phyloP scores from a whole-genome alignment of 2,797 vertebrate genomes.

The Aulostomus chinensis region DNA sequence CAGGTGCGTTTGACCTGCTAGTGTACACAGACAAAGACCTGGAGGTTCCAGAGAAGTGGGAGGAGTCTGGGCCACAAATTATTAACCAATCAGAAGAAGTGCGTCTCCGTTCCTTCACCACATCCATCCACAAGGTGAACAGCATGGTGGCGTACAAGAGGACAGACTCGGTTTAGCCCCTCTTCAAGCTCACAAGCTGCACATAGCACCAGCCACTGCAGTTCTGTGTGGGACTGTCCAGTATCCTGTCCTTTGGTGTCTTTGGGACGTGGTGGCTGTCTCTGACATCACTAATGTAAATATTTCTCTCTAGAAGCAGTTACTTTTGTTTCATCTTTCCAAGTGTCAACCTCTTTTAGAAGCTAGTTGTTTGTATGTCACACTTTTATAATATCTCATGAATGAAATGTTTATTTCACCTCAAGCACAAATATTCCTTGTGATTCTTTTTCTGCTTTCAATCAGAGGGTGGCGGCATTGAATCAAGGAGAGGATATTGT shows the following conservation, averaged over 20 bases:
- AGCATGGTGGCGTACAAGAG: constrained; percentile 92
- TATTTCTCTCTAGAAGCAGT: constrained; percentile 42
- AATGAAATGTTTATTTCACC: constrained; percentile 14
- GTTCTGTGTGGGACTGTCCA: background rate
- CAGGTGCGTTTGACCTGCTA: constrained; percentile 96
- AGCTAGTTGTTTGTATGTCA: constrained; percentile 48
- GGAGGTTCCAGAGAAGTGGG: constrained; percentile 93
- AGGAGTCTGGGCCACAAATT: constrained; percentile 94
- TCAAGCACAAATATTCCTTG: background rate
- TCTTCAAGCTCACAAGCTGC: background rate
- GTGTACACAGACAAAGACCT: constrained; percentile 95
- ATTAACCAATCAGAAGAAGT: constrained; percentile 94
- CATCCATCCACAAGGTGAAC: constrained; percentile 95
- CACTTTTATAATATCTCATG: constrained; percentile 50
- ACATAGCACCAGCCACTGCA: constrained; percentile 1
- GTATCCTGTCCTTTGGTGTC: background rate
- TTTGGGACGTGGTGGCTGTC: background rate
- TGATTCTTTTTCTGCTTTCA: constrained; percentile 4
- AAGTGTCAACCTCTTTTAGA: constrained; percentile 62
- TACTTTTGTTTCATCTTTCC: background rate
- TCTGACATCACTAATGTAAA: constrained; percentile 57
- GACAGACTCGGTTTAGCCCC: constrained; percentile 71
- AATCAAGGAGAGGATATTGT: too few relatives aligned
- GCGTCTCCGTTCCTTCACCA: constrained; percentile 93
- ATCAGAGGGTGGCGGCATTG: too few relatives aligned